Percentiles rank a stretch among this genome's conserved stretches.
phyloP scores from a whole-genome alignment of 2,113 vertebrate species.

The Motacilla alba region DNA sequence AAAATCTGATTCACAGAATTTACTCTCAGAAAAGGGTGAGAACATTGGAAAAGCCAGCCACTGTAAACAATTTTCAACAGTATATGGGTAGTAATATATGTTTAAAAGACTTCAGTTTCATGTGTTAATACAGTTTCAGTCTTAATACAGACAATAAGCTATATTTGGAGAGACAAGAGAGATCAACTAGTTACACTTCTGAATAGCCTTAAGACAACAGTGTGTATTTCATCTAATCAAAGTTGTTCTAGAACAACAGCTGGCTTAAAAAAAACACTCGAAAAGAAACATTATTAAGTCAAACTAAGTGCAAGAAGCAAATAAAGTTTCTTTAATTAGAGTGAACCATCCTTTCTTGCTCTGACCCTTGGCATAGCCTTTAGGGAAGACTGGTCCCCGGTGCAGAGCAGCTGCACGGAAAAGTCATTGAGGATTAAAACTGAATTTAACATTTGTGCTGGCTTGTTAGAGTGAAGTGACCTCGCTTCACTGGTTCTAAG shows the following conservation, averaged over 20 bases:
- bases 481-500: not conserved
- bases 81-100: rapidly evolving
- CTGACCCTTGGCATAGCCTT: not conserved
- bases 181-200: not conserved
- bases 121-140: not conserved
- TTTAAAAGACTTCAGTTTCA: not conserved
- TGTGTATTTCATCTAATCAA: not conserved
- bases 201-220: not conserved
- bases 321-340: not conserved
- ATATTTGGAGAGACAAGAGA: not conserved
- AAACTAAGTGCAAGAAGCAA: not conserved
- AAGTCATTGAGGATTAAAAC: not conserved
- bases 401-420: not conserved
- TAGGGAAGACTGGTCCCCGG: not conserved
- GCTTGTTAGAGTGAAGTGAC: not conserved
- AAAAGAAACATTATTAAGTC: not conserved
- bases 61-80: not conserved
- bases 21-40: not conserved
- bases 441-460: not conserved
- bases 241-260: not conserved
- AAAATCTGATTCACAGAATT: not conserved
- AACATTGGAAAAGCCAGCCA: not conserved
- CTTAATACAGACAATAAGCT: not conserved
- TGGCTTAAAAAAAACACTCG: not conserved
- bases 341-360: not conserved